Percentiles rank a stretch among this genome's conserved stretches.
Conservation (phyloP, 2,113 vertebrate species). For the Pampusana beccarii region DNA sequence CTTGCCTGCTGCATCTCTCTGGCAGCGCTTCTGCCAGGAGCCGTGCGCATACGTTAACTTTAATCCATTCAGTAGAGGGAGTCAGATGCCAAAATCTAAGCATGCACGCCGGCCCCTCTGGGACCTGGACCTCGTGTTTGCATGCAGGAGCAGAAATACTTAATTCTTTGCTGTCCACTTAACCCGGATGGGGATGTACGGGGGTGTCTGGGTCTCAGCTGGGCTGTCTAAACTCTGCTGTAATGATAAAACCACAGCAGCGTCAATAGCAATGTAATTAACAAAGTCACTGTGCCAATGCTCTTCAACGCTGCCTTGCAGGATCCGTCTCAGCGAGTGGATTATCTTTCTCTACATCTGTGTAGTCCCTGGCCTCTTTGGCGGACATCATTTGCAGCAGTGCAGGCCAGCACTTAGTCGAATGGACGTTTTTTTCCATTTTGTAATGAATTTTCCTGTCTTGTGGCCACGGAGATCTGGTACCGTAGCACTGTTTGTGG, state of each 20-base stretch:
- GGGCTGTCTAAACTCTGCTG: neutral
- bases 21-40: neutral
- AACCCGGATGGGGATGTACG: accelerated
- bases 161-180: neutral
- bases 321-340: accelerated
- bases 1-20: neutral
- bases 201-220: neutral
- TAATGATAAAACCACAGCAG: neutral
- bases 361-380: neutral
- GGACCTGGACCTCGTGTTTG: neutral
- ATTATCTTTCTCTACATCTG: neutral
- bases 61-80: conserved; percentile 41
- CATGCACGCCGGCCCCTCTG: neutral
- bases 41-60: neutral
- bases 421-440: neutral
- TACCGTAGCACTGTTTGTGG: neutral
- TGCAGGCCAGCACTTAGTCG: neutral
- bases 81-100: conserved; percentile 6
- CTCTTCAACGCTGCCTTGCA: neutral
- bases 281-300: neutral
- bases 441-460: neutral
- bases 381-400: neutral
- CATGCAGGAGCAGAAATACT: neutral
- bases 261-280: neutral
- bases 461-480: neutral